Evolutionary conservation across 2,797 vertebrate species (phyloP).

Genomic region (Chelmon rostratus): DNA sequence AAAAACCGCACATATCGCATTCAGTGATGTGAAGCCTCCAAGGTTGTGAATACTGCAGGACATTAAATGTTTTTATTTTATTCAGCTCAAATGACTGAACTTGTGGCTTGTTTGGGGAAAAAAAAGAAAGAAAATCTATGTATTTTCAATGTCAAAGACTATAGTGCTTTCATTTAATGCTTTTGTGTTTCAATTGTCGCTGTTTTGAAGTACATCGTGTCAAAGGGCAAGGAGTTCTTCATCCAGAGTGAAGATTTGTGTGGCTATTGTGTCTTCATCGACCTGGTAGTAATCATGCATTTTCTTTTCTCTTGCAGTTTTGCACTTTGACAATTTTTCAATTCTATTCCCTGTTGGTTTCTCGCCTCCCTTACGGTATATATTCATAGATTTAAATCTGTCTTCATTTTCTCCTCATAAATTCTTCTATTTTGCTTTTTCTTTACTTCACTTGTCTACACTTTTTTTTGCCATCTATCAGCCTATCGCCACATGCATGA

Average conservation of each 20-base stretch:
- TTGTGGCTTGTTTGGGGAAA: constrained; percentile 36
- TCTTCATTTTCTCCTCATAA: background rate
- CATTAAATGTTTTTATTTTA: constrained; percentile 44
- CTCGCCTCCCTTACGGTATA: background rate
- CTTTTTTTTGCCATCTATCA: constrained; percentile 33
- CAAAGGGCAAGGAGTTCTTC: constrained; percentile 39
- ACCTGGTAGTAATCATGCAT: background rate
- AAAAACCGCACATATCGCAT: constrained; percentile 28
- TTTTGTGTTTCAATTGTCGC: constrained; percentile 19
- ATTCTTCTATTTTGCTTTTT: background rate
- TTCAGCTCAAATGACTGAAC: constrained; percentile 52
- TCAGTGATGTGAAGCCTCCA: constrained; percentile 59
- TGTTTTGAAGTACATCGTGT: constrained; percentile 19
- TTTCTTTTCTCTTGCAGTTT: background rate
- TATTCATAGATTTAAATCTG: background rate
- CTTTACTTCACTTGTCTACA: background rate
- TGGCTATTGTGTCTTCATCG: constrained; percentile 11
- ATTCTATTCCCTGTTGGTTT: background rate
- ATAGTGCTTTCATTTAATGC: constrained; percentile 29
- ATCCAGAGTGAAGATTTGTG: constrained; percentile 20
- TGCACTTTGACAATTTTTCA: constrained; percentile 22
- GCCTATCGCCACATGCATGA: constrained; percentile 23
- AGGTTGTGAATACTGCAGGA: constrained; percentile 64
- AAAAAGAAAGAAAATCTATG: constrained; percentile 36
- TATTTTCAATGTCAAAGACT: constrained; percentile 64